Percentiles rank a stretch among this genome's conserved stretches.
phyloP scores from a whole-genome alignment of 1,140 invertebrate genomes.

The Macrocentrus cingulum region DNA sequence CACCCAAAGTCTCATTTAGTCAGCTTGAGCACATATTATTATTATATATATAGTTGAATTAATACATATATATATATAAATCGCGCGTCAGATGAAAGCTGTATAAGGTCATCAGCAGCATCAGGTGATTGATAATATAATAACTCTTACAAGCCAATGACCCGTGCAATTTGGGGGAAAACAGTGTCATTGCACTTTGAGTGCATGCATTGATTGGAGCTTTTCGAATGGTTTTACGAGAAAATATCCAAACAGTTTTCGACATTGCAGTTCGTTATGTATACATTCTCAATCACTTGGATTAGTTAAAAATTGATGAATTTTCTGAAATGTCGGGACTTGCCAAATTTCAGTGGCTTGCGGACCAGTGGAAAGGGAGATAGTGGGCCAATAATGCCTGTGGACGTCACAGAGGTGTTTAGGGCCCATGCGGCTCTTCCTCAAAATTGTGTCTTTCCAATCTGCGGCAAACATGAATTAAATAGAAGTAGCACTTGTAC shows the following conservation, averaged over 20 bases:
- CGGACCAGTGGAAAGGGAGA: slow-evolving; percentile 50
- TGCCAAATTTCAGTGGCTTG: slow-evolving; percentile 38
- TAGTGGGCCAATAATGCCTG: slow-evolving; percentile 50
- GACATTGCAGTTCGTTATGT: no score
- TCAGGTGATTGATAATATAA: no score
- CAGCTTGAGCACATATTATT: no score
- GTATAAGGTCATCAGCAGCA: no score
- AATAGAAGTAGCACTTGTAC: no score
- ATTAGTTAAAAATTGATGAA: slow-evolving; percentile 21
- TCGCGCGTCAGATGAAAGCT: no score
- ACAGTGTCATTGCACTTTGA: slow-evolving; percentile 52
- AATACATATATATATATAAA: no score
- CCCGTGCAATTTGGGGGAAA: slow-evolving; percentile 54
- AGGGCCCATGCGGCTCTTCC: slow-evolving; percentile 58
- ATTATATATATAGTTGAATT: no score
- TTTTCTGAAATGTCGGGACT: slow-evolving; percentile 45
- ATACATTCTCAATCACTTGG: slow-evolving; percentile 3
- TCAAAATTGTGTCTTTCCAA: slow-evolving; percentile 61
- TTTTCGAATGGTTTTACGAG: no score
- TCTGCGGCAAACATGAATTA: slow-evolving; percentile 47
- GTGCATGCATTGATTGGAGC: slow-evolving; percentile 4
- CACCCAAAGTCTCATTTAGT: no score
- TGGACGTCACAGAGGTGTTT: slow-evolving; percentile 49
- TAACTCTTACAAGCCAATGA: no score
- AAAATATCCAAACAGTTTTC: no score